These are phyloP conservation scores for Drosophila obscura DNA, from an alignment of 1,140 invertebrate species.

Conservation along the genomic window DNA sequence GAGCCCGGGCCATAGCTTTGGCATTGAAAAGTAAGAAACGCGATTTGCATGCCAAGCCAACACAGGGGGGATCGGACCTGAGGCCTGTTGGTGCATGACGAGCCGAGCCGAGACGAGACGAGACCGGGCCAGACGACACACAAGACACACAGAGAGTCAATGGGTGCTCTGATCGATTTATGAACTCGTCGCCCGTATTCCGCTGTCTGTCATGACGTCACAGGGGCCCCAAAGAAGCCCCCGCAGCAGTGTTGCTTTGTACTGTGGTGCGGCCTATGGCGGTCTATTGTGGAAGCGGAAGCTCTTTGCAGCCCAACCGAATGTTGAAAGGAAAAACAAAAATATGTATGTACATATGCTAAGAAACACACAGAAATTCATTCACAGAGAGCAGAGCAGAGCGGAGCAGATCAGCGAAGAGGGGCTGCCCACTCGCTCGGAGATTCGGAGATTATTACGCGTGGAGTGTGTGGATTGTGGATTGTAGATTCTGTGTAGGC, in stretches of 20 bases:
- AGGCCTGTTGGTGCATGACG: constrained; percentile 71
- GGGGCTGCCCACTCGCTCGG: constrained; percentile 50
- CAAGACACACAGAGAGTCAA: constrained; percentile 6
- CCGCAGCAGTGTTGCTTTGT: constrained; percentile 39
- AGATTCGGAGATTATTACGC: constrained; percentile 16
- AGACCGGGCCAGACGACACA: no score
- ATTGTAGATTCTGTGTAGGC: constrained; percentile 28
- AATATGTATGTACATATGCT: constrained; percentile 1
- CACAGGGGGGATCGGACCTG: not conserved
- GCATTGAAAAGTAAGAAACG: constrained; percentile 73
- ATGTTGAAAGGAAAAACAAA: constrained; percentile 40
- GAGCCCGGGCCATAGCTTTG: constrained; percentile 34
- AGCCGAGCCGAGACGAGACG: not conserved
- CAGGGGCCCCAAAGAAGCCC: constrained; percentile 43
- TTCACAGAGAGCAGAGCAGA: constrained; percentile 35
- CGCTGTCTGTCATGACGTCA: constrained; percentile 62
- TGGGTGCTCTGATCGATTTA: constrained; percentile 77
- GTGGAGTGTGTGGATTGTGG: no score
- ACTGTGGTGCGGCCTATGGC: constrained; percentile 1
- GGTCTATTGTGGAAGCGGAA: constrained; percentile 64
- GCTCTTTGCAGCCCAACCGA: constrained; percentile 54
- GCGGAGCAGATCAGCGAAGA: not conserved
- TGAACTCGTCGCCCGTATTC: constrained; percentile 61
- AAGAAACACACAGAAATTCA: constrained; percentile 54
- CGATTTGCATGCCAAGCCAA: constrained; percentile 75